Evolutionary conservation across 2,113 vertebrate genomes (phyloP).

Genomic region (Ancistrus triradiatus): DNA sequence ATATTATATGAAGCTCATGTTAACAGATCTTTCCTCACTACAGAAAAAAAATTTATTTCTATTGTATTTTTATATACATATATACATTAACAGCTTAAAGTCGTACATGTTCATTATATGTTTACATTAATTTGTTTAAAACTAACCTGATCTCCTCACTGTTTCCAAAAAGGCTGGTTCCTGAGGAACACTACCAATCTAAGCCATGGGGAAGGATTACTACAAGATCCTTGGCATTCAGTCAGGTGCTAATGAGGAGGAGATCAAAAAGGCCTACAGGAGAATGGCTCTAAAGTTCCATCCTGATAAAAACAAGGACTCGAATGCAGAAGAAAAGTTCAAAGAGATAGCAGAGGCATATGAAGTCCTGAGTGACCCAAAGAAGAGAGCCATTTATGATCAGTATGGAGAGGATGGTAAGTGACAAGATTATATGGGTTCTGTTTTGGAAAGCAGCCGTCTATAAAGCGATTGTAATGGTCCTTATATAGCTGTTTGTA

Average conservation of each 20-base stretch:
- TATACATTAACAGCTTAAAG: no score
- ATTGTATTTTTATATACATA: no score
- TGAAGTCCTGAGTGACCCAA: slow-evolving; percentile 95
- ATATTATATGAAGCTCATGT: no score
- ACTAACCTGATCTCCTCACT: slow-evolving; percentile 8
- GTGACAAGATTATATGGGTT: slow-evolving; percentile 7
- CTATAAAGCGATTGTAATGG: no score
- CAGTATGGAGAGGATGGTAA: slow-evolving; percentile 98
- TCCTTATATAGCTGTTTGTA: no score
- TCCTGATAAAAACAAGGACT: slow-evolving; percentile 96
- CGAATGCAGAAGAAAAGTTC: slow-evolving; percentile 91
- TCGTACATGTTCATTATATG: background rate
- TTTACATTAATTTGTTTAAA: slow-evolving; percentile 9
- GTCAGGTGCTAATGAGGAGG: slow-evolving; percentile 87
- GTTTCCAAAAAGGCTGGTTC: slow-evolving; percentile 43
- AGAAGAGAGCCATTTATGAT: slow-evolving; percentile 91
- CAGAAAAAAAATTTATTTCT: no score
- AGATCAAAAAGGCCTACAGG: slow-evolving; percentile 96
- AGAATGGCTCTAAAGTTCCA: slow-evolving; percentile 97
- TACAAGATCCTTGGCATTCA: slow-evolving; percentile 94
- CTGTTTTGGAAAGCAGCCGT: slow-evolving; percentile 57
- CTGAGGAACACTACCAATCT: slow-evolving; percentile 40
- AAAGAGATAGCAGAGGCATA: slow-evolving; percentile 98
- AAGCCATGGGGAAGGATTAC: slow-evolving; percentile 95
- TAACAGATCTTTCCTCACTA: no score